Conservation (phyloP, 2,113 vertebrate genomes). For the Takifugu bimaculatus region DNA sequence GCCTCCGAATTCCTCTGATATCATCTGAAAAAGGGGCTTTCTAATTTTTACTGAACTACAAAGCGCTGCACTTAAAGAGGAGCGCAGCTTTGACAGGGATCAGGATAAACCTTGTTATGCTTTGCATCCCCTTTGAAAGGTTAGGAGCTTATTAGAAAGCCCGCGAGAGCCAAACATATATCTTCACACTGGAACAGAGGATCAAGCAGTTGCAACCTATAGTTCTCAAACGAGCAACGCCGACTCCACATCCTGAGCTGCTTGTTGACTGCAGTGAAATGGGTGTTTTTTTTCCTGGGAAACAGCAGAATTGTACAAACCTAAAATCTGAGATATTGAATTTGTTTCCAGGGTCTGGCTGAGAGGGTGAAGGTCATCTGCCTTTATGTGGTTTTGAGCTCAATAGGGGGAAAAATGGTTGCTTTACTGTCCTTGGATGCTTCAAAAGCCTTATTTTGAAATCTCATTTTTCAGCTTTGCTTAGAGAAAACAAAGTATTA, state of each 20-base stretch:
- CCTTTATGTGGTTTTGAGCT: not conserved
- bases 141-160: conserved; percentile 12
- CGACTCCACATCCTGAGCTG: not conserved
- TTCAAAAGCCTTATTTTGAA: not conserved
- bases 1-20: conserved; percentile 9
- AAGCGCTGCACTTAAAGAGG: conserved; percentile 19
- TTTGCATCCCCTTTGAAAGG: conserved; percentile 23
- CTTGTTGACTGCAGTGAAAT: not conserved
- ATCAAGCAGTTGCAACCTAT: not conserved
- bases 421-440: not conserved
- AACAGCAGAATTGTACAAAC: not conserved
- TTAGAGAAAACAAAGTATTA: not conserved
- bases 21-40: not conserved
- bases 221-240: conserved; percentile 5
- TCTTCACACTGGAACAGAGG: not conserved
- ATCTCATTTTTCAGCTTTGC: not conserved
- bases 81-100: conserved; percentile 9
- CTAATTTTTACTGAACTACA: conserved; percentile 14
- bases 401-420: not conserved
- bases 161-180: conserved; percentile 7
- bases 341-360: no score
- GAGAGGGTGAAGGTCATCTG: no score
- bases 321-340: no score
- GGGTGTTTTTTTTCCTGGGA: not conserved
- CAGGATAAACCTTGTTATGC: conserved; percentile 5